phyloP scores from a whole-genome alignment of 2,888 invertebrate genomes.

The Spisula solida region DNA sequence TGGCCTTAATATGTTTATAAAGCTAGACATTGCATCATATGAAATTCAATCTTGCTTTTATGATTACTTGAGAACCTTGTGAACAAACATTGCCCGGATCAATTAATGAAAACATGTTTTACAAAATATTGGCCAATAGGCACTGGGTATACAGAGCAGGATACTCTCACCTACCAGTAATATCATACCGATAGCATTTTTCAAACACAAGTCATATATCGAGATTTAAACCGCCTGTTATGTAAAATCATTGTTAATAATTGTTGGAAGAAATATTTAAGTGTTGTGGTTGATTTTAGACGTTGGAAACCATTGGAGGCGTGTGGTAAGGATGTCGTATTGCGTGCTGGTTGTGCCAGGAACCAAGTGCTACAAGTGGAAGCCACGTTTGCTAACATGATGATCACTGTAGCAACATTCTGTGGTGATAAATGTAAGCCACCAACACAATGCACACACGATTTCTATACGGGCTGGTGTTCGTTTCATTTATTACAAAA shows the following conservation, averaged over 20 bases:
- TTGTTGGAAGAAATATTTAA: no score
- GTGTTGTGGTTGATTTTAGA: constrained; percentile 48
- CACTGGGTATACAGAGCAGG: no score
- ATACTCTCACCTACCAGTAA: no score
- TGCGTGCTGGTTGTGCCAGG: constrained; percentile 63
- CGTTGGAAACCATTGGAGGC: constrained; percentile 66
- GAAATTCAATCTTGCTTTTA: no score
- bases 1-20: no score
- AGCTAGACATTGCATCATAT: no score
- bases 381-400: constrained; percentile 72
- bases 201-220: background rate
- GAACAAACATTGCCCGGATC: no score
- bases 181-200: background rate
- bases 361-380: constrained; percentile 67
- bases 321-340: constrained; percentile 71
- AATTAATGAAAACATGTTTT: no score
- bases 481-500: background rate
- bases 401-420: constrained; percentile 72
- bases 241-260: background rate
- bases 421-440: constrained; percentile 71
- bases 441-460: background rate
- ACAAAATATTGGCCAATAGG: no score
- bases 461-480: background rate
- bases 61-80: no score
- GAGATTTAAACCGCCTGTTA: background rate